Evolutionary conservation across 2,888 invertebrate genomes (phyloP).

Genomic region (Pollenia amentaria): DNA sequence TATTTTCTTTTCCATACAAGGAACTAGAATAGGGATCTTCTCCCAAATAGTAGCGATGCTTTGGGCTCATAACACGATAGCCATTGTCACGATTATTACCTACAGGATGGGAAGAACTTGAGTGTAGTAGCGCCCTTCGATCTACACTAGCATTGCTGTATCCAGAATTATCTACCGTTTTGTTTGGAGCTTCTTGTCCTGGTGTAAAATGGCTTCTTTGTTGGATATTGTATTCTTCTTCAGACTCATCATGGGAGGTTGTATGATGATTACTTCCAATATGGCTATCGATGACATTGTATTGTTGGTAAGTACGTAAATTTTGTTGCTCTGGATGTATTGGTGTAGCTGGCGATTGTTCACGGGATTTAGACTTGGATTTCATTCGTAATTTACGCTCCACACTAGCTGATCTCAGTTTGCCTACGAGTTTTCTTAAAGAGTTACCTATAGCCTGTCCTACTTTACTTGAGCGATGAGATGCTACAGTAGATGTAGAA

Average conservation of each 20-base stretch:
- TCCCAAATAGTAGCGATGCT: slow-evolving; percentile 93
- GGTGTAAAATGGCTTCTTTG: slow-evolving; percentile 59
- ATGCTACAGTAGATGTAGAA: slow-evolving; percentile 75
- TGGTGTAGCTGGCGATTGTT: slow-evolving; percentile 85
- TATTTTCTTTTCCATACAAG: slow-evolving; percentile 93
- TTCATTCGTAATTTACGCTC: slow-evolving; percentile 88
- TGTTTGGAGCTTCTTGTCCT: slow-evolving; percentile 45
- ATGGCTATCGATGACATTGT: slow-evolving; percentile 85
- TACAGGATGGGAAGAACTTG: slow-evolving; percentile 72
- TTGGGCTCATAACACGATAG: slow-evolving; percentile 85
- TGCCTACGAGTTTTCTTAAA: slow-evolving; percentile 92
- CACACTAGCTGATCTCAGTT: slow-evolving; percentile 91
- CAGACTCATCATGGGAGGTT: slow-evolving; percentile 76
- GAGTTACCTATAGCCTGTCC: slow-evolving; percentile 91
- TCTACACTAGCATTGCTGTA: slow-evolving; percentile 56
- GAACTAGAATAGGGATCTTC: slow-evolving; percentile 94
- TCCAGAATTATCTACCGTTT: slow-evolving; percentile 45
- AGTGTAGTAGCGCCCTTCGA: slow-evolving; percentile 45
- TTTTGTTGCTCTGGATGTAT: slow-evolving; percentile 71
- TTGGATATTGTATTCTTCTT: slow-evolving; percentile 72
- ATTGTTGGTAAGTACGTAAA: slow-evolving; percentile 84
- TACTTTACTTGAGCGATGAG: slow-evolving; percentile 84
- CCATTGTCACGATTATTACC: slow-evolving; percentile 76
- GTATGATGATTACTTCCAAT: slow-evolving; percentile 79
- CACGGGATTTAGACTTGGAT: slow-evolving; percentile 85